Conservation (phyloP, 2,113 vertebrate species). For the Coreoperca whiteheadi region DNA sequence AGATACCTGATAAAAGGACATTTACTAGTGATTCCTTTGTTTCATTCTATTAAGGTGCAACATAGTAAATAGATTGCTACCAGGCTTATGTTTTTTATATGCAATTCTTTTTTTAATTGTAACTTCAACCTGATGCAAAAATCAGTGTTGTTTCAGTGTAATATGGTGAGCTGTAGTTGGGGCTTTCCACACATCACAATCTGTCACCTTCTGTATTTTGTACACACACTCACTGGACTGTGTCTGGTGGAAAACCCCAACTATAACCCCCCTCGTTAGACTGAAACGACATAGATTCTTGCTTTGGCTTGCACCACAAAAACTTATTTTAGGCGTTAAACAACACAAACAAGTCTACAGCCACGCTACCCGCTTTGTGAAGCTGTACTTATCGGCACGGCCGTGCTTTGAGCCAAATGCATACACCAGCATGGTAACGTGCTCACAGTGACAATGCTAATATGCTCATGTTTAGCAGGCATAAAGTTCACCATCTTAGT, state of each 20-base stretch:
- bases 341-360: neutral
- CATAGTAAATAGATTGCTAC: neutral
- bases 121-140: neutral
- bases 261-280: neutral
- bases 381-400: neutral
- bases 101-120: neutral
- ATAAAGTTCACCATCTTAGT: neutral
- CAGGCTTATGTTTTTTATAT: neutral
- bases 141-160: neutral
- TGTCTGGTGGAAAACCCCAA: neutral
- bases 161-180: neutral
- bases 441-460: neutral
- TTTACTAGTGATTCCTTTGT: neutral
- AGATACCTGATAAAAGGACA: conserved; percentile 20
- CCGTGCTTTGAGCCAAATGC: neutral
- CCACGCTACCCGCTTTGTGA: neutral
- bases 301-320: neutral
- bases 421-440: neutral
- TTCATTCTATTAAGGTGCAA: neutral
- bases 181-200: conserved; percentile 1
- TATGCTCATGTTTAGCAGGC: neutral
- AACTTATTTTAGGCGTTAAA: neutral
- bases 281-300: neutral
- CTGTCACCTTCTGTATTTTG: neutral
- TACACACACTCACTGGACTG: neutral